Base-by-base conservation (phyloP, 1,140 invertebrate genomes). In the Hydropsyche tenuis region DNA sequence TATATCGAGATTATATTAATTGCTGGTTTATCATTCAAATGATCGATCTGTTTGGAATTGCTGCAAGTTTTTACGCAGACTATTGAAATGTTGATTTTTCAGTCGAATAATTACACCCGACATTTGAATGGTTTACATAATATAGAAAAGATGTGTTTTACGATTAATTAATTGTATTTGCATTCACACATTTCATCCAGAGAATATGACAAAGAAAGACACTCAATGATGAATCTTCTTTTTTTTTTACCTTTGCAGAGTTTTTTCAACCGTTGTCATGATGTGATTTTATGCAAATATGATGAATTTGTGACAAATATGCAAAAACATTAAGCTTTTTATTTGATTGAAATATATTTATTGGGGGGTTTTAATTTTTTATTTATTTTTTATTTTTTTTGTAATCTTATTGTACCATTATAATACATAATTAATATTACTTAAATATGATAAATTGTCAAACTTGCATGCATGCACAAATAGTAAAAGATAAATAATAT, bases 381-480 rank as follows among this genome's bases (percentile, higher is more conserved):
- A 18, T 30, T 30, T n/a, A 14, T 69, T 69, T 69, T 69, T 22
- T 25, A 42, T 69, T 48, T 4, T 37, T 69, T 20, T 70, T 70
- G 23, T 25, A 43, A 9, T 70, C 14, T 45, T 20, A 11, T 60
- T 60, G 45, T 69, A 16, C 14, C 66, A 48, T 30, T 51, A 43
- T 51, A 66, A 66, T 66, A 37, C 16, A 12, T 43, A 68, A 25
- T 23, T 9, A 14, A 43, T 12, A 64, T 68, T 68, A 22, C 18
- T 25, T 48, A n/a, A 46, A 46, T 43, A 27, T n/a, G 9, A 68
- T 37, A 22, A 9, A 20, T 65, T 68, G 42, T 48, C 65, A 68
- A 68, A 68, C n/a, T 68, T 68, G 65, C 65, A 68, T 48, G 65
- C 65, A 68, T 68, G 65, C 65, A 68, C 65, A 48, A 27, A 68